A percentile compares a stretch with the other conserved stretches of the same genome.
Conservation (phyloP, 2,797 vertebrate species). For the Margarornis squamiger region DNA sequence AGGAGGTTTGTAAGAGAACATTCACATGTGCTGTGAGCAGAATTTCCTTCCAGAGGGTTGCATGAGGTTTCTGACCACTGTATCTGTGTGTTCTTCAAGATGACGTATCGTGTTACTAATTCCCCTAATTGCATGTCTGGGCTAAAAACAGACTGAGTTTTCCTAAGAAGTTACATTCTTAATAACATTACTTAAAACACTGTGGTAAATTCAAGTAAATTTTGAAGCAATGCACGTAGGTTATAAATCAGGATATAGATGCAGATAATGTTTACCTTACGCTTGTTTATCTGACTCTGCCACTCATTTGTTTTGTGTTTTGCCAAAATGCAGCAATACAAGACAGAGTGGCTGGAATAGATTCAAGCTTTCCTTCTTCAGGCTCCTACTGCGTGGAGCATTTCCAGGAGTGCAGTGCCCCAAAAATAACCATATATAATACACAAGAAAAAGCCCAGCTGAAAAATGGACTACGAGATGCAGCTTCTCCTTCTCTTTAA, state of each 20-base stretch:
- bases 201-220: constrained; percentile 59
- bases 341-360: constrained; percentile 56
- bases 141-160: constrained; percentile 79
- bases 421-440: not conserved
- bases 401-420: constrained; percentile 19
- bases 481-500: not conserved
- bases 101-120: constrained; percentile 76
- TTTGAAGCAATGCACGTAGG: constrained; percentile 40
- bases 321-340: constrained; percentile 57
- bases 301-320: constrained; percentile 45
- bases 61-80: constrained; percentile 58
- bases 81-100: constrained; percentile 56
- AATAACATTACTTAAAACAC: constrained; percentile 70
- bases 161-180: constrained; percentile 78
- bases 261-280: constrained; percentile 72
- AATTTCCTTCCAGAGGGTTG: constrained; percentile 53
- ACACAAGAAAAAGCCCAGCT: no score
- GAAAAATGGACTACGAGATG: not conserved
- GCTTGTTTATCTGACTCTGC: constrained; percentile 71
- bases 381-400: constrained; percentile 30
- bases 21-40: constrained; percentile 1
- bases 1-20: not conserved
- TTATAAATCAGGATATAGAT: constrained; percentile 58
- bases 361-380: constrained; percentile 63
- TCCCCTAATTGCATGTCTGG: constrained; percentile 80